phyloP scores from a whole-genome alignment of 1,140 invertebrate species.

The Drosophila takahashii region DNA sequence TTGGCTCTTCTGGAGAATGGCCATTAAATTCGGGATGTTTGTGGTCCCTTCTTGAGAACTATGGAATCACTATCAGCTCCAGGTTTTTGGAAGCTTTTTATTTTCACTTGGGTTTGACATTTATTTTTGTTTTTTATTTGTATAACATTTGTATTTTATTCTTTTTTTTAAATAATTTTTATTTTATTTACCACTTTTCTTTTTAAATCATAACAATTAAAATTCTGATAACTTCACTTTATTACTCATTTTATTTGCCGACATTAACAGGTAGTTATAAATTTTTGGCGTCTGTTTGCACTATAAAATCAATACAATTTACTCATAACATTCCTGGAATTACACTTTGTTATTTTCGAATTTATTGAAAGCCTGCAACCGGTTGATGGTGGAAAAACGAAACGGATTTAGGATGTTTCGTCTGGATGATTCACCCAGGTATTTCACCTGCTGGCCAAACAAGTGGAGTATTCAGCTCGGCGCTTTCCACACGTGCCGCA shows the following conservation, averaged over 20 bases:
- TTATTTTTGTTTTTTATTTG: background rate
- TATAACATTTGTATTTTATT: too few relatives aligned
- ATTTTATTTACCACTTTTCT: background rate
- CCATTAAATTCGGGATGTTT: constrained; percentile 26
- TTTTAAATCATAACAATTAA: background rate
- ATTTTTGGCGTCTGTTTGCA: background rate
- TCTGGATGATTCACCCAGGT: constrained; percentile 38
- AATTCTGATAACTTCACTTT: background rate
- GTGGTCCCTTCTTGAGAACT: background rate
- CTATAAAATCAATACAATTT: background rate
- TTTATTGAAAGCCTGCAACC: constrained; percentile 26
- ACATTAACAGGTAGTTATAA: too few relatives aligned
- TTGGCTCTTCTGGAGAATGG: constrained; percentile 33
- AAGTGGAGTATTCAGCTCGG: constrained; percentile 14
- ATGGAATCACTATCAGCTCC: constrained; percentile 5
- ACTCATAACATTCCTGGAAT: constrained; percentile 17
- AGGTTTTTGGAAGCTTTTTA: background rate
- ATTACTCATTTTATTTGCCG: too few relatives aligned
- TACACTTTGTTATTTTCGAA: constrained; percentile 4
- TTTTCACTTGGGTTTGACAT: background rate
- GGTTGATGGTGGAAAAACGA: constrained; percentile 30
- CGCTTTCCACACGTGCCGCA: constrained; percentile 44
- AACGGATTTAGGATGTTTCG: constrained; percentile 42
- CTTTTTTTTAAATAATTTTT: background rate
- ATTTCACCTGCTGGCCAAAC: constrained; percentile 36